A percentile compares a stretch with the other conserved stretches of the same genome.
phyloP scores from a whole-genome alignment of 2,113 vertebrate species.

The Sceloporus undulatus region DNA sequence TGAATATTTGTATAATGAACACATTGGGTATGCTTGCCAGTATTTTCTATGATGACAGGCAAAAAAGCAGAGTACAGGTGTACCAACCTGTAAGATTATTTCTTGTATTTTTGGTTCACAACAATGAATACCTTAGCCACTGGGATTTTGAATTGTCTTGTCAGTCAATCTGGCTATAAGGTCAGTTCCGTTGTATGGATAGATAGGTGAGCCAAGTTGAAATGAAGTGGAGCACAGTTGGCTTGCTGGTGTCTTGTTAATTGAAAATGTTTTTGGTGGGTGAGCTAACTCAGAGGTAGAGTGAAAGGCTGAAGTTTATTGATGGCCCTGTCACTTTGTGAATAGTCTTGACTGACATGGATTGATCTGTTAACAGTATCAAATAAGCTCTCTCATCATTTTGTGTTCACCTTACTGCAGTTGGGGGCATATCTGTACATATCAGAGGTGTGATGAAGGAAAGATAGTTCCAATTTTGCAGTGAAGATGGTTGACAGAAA shows the following conservation, averaged over 20 bases:
- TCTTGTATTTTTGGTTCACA: not conserved
- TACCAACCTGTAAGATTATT: constrained; percentile 10
- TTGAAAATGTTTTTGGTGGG: constrained; percentile 8
- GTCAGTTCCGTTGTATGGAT: not conserved
- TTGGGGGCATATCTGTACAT: constrained; percentile 13
- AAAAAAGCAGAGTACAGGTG: not conserved
- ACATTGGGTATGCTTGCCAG: not conserved
- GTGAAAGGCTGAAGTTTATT: not conserved
- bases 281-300: not conserved
- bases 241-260: not conserved
- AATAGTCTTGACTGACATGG: constrained; percentile 2
- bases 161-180: not conserved
- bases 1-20: not conserved
- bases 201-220: not conserved
- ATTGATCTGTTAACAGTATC: constrained; percentile 23
- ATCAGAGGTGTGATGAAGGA: not conserved
- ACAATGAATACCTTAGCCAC: not conserved
- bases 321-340: not conserved
- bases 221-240: not conserved
- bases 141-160: constrained; percentile 8
- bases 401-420: constrained; percentile 18
- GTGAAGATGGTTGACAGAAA: not conserved
- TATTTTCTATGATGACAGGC: not conserved
- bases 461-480: not conserved
- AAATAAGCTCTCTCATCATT: constrained; percentile 12